Evolutionary conservation across 1,140 invertebrate species (phyloP).

Genomic region (Papilio xuthus): DNA sequence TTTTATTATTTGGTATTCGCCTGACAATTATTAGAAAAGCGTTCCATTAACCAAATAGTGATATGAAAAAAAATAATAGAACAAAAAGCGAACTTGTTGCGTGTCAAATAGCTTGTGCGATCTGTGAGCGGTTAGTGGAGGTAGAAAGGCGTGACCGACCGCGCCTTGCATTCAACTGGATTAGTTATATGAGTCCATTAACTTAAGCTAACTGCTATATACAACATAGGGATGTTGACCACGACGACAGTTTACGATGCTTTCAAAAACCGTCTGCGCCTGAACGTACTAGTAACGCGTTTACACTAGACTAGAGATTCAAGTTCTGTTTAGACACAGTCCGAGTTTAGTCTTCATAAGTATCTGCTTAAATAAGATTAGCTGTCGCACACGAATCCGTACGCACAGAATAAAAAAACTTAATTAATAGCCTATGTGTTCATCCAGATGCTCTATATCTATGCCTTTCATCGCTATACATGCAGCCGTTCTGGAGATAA

Average conservation of each 20-base stretch:
- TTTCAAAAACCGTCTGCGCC: background rate
- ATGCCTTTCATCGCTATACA: no score
- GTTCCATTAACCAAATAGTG: slow-evolving; percentile 15
- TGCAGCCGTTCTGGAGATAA: no score
- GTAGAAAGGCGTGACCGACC: slow-evolving; percentile 43
- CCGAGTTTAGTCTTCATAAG: background rate
- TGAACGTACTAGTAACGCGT: background rate
- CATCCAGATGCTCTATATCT: no score
- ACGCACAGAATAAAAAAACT: no score
- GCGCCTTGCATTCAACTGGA: slow-evolving; percentile 44
- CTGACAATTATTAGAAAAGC: background rate
- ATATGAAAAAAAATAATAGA: slow-evolving; percentile 1
- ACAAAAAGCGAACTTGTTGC: slow-evolving; percentile 42
- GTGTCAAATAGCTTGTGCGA: slow-evolving; percentile 39
- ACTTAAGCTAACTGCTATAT: slow-evolving; percentile 24
- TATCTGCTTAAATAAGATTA: no score
- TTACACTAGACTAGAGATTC: background rate
- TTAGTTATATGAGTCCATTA: slow-evolving; percentile 44
- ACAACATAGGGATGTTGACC: background rate
- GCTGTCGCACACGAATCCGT: no score
- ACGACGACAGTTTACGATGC: background rate
- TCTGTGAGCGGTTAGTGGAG: slow-evolving; percentile 38
- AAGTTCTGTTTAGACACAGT: background rate
- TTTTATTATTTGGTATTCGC: background rate
- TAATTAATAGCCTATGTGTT: no score